These are phyloP conservation scores for Pelodiscus sinensis DNA, from an alignment of 2,113 vertebrate species.

Conservation along the genomic window DNA sequence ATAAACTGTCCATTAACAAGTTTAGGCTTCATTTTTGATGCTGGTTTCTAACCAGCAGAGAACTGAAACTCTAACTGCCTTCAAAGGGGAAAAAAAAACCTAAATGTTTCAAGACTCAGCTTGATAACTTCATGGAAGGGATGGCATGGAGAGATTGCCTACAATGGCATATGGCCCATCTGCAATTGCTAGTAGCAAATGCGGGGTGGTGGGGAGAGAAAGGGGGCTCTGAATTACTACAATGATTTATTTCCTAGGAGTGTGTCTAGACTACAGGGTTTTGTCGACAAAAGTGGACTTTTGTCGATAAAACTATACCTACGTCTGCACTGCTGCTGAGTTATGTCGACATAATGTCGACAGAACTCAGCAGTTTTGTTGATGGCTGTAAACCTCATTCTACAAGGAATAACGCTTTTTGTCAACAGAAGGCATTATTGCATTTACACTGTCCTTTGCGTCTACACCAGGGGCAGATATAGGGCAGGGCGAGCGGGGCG, in stretches of 20 bases:
- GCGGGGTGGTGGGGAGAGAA: too few relatives aligned
- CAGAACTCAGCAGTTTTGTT: too few relatives aligned
- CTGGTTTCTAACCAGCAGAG: neutral
- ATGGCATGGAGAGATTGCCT: neutral
- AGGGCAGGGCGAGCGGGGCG: too few relatives aligned
- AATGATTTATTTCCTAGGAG: neutral
- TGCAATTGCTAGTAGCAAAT: neutral
- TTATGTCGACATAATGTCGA: too few relatives aligned
- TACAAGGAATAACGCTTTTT: too few relatives aligned
- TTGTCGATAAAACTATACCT: too few relatives aligned
- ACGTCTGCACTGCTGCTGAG: too few relatives aligned
- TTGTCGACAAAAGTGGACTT: neutral
- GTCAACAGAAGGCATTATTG: too few relatives aligned
- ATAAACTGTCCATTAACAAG: neutral
- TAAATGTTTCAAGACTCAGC: neutral
- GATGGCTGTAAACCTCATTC: too few relatives aligned
- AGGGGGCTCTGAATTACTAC: neutral
- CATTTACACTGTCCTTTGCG: too few relatives aligned
- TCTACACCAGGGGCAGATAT: too few relatives aligned
- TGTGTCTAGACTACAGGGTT: neutral
- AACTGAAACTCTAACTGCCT: neutral
- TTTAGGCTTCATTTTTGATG: neutral
- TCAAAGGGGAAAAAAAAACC: neutral
- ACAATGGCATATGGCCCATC: neutral
- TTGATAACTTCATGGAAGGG: neutral